Conservation (phyloP, 2,888 invertebrate species). For the Steromphala cineraria region DNA sequence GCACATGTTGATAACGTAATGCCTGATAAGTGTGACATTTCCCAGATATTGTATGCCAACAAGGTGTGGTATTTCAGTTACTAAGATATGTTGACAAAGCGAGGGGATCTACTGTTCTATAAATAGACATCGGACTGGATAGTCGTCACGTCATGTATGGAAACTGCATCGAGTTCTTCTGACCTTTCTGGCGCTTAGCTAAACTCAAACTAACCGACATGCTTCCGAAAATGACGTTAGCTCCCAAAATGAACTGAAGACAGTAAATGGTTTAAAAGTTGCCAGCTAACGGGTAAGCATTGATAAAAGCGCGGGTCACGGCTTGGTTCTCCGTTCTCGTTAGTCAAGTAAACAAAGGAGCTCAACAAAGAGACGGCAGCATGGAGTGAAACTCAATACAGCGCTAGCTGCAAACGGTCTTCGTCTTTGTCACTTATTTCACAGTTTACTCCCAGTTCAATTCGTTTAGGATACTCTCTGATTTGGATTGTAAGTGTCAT, state of each 20-base stretch:
- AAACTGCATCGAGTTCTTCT: not conserved
- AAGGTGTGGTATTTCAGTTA: not conserved
- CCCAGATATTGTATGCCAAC: no score
- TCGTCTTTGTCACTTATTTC: not conserved
- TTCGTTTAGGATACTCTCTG: no score
- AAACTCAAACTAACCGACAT: not conserved
- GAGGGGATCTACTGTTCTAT: not conserved
- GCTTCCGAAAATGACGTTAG: not conserved
- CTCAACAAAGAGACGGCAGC: not conserved
- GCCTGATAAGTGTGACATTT: not conserved
- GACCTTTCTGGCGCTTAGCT: not conserved
- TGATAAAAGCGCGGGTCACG: not conserved
- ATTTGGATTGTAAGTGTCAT: no score
- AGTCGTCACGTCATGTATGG: slow-evolving; percentile 10
- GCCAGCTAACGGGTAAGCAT: no score
- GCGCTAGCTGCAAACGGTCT: not conserved
- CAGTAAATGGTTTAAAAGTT: no score
- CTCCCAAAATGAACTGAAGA: not conserved
- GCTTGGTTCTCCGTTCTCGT: not conserved
- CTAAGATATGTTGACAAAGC: not conserved
- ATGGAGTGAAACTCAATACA: not conserved
- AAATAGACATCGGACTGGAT: not conserved
- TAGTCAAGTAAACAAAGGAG: not conserved
- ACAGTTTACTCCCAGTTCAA: not conserved
- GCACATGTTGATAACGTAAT: not conserved